These are phyloP conservation scores for Drosophila subquinaria DNA, from an alignment of 2,888 invertebrate species.

Conservation along the genomic window DNA sequence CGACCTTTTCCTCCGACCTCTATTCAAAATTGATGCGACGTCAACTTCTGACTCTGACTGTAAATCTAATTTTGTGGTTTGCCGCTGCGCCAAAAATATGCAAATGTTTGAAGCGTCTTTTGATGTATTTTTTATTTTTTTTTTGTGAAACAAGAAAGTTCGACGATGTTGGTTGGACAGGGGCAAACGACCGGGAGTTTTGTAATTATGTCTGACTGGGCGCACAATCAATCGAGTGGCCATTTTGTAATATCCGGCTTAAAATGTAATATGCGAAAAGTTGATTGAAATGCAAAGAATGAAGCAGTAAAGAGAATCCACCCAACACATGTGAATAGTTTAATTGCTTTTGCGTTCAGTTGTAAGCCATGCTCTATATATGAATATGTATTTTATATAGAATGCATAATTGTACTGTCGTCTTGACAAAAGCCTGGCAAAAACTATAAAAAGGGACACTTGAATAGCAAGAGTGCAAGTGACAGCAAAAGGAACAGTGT, in stretches of 20 bases:
- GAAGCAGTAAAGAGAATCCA: slow-evolving; percentile 8
- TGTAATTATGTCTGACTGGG: slow-evolving; percentile 59
- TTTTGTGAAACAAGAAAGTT: slow-evolving; percentile 3
- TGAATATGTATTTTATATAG: slow-evolving; percentile 3
- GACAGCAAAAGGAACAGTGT: slow-evolving; percentile 77
- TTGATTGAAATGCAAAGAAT: slow-evolving; percentile 50
- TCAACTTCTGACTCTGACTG: slow-evolving; percentile 28
- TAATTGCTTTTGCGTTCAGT: slow-evolving; percentile 64
- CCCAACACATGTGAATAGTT: slow-evolving; percentile 52
- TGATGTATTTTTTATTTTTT: slow-evolving; percentile 27
- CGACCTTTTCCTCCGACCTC: background rate
- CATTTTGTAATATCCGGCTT: slow-evolving; percentile 77
- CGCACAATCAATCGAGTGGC: slow-evolving; percentile 64
- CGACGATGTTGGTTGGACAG: background rate
- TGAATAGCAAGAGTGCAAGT: slow-evolving; percentile 77
- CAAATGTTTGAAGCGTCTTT: slow-evolving; percentile 34
- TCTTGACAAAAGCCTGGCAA: slow-evolving; percentile 34
- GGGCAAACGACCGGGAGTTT: background rate
- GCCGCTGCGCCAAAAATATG: slow-evolving; percentile 20
- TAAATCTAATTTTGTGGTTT: slow-evolving; percentile 31
- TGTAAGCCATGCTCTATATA: slow-evolving; percentile 1
- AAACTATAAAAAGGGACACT: slow-evolving; percentile 35
- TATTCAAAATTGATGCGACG: slow-evolving; percentile 6
- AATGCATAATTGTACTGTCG: slow-evolving; percentile 41
- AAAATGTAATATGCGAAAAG: slow-evolving; percentile 71